Base-by-base conservation (phyloP, 2,113 vertebrate genomes). In the Zapornia atra region DNA sequence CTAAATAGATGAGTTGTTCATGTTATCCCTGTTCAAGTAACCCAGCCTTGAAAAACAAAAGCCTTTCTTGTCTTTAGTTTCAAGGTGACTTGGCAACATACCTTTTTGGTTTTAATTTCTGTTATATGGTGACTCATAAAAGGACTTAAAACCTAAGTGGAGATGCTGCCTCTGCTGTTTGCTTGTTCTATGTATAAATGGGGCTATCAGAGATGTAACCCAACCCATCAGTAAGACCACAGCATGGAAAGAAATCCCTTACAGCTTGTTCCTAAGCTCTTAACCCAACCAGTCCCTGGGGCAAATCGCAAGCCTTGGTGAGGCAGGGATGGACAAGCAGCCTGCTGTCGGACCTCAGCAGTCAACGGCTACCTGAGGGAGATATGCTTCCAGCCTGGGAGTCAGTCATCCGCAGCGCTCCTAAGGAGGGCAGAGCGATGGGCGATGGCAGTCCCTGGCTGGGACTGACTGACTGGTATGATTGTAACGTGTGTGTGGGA, bases 401-500 rank as follows among this genome's bases (percentile, higher is more conserved):
- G 21, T 63, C 42, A 5, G 29, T 22, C 17, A 6, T 56, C 64
- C 31, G 42, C 12, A 5, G 46, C 0, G 0, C 59, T 48, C 28
- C 18, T 29, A 5, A 44, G 64, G 48, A n/a, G 54, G 28, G 51
- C 10, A 9, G 75, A 40, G 50, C 10, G 4, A 31, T 24, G 73
- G 61, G 34, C 40, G 17, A 1, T 5, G 44, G 28, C 54, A n/a
- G 42, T 66, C 40, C 57, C 42, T 38, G 6, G n/a, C 77, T 53
- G 57, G 63, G 26, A 20, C 2, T 15, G 17, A 60, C 8, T 4
- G 21, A 2, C 68, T 44, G 1, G 16, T 9, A 0, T 1, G 4
- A n/a, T 19, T 31, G 21, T 50, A 28, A n/a, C 28, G 14, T 0
- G 1, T 33, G 29, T 36, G 51, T 42, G 63, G 60, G 24, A 20